Evolutionary conservation across 2,797 vertebrate genomes (phyloP), one percentile per base, ranked within the genome.

Genomic region (Xerus rutilus): DNA sequence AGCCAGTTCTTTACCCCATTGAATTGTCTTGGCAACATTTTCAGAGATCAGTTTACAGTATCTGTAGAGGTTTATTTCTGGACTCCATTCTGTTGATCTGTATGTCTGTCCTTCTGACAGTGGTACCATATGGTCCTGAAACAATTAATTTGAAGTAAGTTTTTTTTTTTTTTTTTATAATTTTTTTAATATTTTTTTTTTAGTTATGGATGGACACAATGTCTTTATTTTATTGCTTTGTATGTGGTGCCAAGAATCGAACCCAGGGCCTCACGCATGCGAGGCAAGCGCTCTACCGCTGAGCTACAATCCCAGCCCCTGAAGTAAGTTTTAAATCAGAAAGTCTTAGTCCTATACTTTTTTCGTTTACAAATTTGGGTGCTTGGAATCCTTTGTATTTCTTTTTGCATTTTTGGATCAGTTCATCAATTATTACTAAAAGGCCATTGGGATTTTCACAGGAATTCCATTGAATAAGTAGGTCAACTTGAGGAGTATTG

Each of bases 291-390:
- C n/a, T n/a, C n/a, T n/a, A n/a, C n/a, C n/a, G n/a, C n/a, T n/a
- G n/a, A n/a, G n/a, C n/a, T n/a, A n/a, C n/a, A n/a, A n/a, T n/a
- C n/a, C n/a, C n/a, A n/a, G n/a, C n/a, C n/a, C n/a, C n/a, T 73
- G 13, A 47, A 78, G 15, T 86, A 90, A 72, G 2, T 21, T 86
- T 90, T 87, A 69, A 92, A 54, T 77, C 12, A 76, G 43, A 15
- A 62, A 62, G 12, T 70, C 20, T 62, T 28, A 86, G 18, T 69
- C 45, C 43, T 86, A 21, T 47, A 62, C 25, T 12, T 92, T 92
- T 25, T 59, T 86, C 39, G 84, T 93, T 94, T 69, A 10, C 13
- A 78, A 32, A 64, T 94, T 93, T 83, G 13, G 17, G 20, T 88
- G 72, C 76, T 52, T n/a, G n/a, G 25, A 3, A 17, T 86, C 23